Conservation (phyloP, 53 echinoderm and acorn worm genomes). For the Pentamera pediparva region DNA sequence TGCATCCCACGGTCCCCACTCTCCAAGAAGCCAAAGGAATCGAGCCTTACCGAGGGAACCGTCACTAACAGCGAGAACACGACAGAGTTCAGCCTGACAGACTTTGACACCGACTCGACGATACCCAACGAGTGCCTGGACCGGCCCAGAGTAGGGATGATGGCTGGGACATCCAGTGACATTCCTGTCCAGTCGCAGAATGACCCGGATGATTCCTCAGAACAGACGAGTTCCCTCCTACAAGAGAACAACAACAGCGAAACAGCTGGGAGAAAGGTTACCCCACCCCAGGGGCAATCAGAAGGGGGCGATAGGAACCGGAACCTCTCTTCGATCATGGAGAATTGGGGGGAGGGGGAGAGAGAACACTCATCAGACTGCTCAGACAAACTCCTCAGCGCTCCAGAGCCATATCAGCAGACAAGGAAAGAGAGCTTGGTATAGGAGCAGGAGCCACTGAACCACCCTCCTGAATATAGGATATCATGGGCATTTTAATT, state of each 20-base stretch:
- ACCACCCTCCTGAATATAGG: neutral
- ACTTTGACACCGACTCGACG: neutral
- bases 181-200: neutral
- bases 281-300: neutral
- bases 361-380: neutral
- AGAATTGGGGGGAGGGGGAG: neutral
- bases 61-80: slow-evolving; percentile 28
- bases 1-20: slow-evolving; percentile 26
- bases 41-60: neutral
- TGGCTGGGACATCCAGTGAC: too few species aligned
- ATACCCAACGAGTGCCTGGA: neutral
- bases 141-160: too few species aligned
- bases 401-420: neutral
- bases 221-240: slow-evolving; percentile 1
- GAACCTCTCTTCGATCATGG: neutral
- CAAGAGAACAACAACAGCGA: slow-evolving; percentile 9
- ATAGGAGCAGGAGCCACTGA: neutral
- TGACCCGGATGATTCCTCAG: neutral
- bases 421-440: slow-evolving; percentile 10
- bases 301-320: neutral
- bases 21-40: slow-evolving; percentile 25
- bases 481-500: too few species aligned
- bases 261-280: neutral
- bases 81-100: slow-evolving; percentile 32
- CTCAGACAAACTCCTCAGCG: slow-evolving; percentile 9